phyloP scores from a whole-genome alignment of 2,888 invertebrate species.

The Cabera pusaria region DNA sequence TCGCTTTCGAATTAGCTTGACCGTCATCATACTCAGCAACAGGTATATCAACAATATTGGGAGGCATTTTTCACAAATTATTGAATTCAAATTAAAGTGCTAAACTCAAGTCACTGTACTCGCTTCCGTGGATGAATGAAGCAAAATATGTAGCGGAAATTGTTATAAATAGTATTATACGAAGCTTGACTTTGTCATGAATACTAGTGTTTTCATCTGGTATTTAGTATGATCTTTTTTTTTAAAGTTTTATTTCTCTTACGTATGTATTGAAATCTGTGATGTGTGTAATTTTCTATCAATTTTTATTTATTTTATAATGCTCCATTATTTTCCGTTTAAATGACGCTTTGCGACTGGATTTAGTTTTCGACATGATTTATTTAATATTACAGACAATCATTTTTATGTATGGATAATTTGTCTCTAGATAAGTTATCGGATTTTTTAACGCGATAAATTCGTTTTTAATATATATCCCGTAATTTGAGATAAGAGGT shows the following conservation, averaged over 20 bases:
- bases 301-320: too few relatives aligned
- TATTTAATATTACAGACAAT: slow-evolving; percentile 1
- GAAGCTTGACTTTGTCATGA: slow-evolving; percentile 1
- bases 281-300: too few relatives aligned
- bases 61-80: slow-evolving; percentile 23
- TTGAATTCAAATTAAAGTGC: slow-evolving; percentile 3
- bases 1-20: slow-evolving; percentile 10
- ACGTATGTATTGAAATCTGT: too few relatives aligned
- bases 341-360: too few relatives aligned
- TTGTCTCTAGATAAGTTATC: slow-evolving; percentile 19
- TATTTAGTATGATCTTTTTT: not conserved
- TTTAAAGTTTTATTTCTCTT: too few relatives aligned
- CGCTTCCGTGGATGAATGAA: too few relatives aligned
- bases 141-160: too few relatives aligned
- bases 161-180: slow-evolving; percentile 16
- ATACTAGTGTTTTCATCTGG: slow-evolving; percentile 14
- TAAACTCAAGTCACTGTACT: too few relatives aligned
- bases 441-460: slow-evolving; percentile 23
- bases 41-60: slow-evolving; percentile 21
- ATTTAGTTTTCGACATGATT: too few relatives aligned
- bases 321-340: too few relatives aligned
- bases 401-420: slow-evolving; percentile 3
- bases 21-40: slow-evolving; percentile 12
- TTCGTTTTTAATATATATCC: slow-evolving; percentile 9
- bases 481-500: slow-evolving; percentile 15